phyloP scores from a whole-genome alignment of 2,797 vertebrate species.

The Enteromius argenteus region DNA sequence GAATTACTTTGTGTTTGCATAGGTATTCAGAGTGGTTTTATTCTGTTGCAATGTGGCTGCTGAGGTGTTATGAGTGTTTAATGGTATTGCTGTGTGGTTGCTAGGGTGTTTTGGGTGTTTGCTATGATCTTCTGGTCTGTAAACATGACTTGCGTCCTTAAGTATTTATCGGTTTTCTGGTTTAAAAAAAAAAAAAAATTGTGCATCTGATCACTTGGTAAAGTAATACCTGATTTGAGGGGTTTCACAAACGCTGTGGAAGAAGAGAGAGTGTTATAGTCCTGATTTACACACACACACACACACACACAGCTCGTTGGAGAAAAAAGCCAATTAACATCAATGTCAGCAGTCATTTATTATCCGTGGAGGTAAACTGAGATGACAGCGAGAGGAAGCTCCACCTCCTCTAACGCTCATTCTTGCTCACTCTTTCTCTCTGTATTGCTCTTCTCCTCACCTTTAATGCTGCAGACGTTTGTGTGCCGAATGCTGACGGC shows the following conservation, averaged over 20 bases:
- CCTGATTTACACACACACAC: neutral
- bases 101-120: neutral
- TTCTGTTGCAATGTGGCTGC: too few species aligned
- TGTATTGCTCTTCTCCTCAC: neutral
- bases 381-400: conserved; percentile 58
- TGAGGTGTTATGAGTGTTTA: too few species aligned
- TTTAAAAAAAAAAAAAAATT: too few species aligned
- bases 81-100: too few species aligned
- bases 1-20: neutral
- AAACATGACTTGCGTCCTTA: neutral
- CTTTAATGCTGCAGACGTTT: neutral
- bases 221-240: neutral
- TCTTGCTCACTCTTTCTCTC: neutral
- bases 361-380: conserved; percentile 48
- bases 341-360: conserved; percentile 60
- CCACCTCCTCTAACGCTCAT: conserved; percentile 11
- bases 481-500: neutral
- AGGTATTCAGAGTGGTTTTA: neutral
- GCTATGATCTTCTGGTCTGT: neutral
- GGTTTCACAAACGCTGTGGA: neutral
- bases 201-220: neutral
- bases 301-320: conserved; percentile 15
- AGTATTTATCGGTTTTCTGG: neutral
- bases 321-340: conserved; percentile 64
- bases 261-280: neutral